Evolutionary conservation across 2,113 vertebrate species (phyloP), one percentile per base, ranked within the genome.

Genomic region (Actenoides lindsayi): DNA sequence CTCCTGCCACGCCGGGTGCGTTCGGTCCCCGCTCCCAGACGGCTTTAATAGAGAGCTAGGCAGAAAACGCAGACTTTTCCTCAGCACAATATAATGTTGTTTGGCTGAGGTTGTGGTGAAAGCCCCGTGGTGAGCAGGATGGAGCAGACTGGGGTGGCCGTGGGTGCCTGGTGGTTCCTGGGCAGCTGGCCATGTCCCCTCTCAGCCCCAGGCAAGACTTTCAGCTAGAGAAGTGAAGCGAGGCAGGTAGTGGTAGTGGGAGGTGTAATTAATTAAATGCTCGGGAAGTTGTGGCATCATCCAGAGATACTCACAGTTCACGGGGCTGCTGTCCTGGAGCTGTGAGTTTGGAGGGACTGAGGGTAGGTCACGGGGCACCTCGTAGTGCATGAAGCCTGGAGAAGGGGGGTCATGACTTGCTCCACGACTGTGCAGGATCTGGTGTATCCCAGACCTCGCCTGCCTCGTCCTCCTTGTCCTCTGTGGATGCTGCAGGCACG

Each of bases 1-100:
- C 42, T 57, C 1, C 1, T 60, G 59, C 48, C 70, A 6, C 0
- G 2, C 30, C 0, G 6, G 78, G 31, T 37, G 18, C 3, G 1
- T 10, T 18, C 24, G 9, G 10, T 3, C 59, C 62, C 42, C 28
- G 1, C 0, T n/a, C 27, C 73, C 71, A 54, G 37, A 12, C 31
- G n/a, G 57, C 33, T 67, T 56, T 48, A 21, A 11, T 0, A 15
- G 48, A n/a, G 46, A 41, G 16, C 17, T 5, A 16, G 27, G 67
- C 77, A 68, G n/a, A 17, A 35, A 46, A 15, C 3, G 5, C 24
- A 56, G 44, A 53, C 35, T 77, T 23, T 20, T 31, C 51, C 80
- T 71, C 71, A 54, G 81, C 46, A 39, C 62, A 33, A 24, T 20
- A 21, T 30, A 23, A 13, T 4, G 71, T 13, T 24, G 60, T 11